Conservation (phyloP, 1,140 invertebrate genomes). For the Calosoma granatense region DNA sequence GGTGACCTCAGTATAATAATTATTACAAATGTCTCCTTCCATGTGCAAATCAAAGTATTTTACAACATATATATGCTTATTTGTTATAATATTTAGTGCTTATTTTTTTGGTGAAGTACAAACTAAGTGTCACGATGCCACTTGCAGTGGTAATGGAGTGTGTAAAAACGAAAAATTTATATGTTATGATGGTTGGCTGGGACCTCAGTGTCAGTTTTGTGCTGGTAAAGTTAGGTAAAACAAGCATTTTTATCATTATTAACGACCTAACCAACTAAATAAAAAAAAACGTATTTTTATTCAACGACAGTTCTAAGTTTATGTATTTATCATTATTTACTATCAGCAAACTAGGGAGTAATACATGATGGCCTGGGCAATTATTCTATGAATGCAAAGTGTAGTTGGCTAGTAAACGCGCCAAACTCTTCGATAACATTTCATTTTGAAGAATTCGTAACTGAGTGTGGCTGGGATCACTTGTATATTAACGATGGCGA, state of each 20-base stretch:
- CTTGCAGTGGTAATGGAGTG: conserved; percentile 57
- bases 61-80: conserved; percentile 50
- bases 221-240: conserved; percentile 83
- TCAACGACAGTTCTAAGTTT: neutral
- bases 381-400: conserved; percentile 89
- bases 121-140: conserved; percentile 41
- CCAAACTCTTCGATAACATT: conserved; percentile 57
- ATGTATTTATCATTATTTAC: too few species aligned
- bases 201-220: conserved; percentile 77
- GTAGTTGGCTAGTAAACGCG: conserved; percentile 87
- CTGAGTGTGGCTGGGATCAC: conserved; percentile 97
- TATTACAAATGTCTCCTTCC: conserved; percentile 73
- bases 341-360: conserved; percentile 62
- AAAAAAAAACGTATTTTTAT: neutral
- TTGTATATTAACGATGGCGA: conserved; percentile 96
- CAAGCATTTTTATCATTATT: too few species aligned
- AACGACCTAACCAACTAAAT: neutral
- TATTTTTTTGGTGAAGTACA: conserved; percentile 27
- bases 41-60: conserved; percentile 73
- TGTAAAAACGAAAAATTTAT: conserved; percentile 79
- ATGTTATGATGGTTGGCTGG: conserved; percentile 85
- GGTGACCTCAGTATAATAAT: conserved; percentile 53
- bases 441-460: conserved; percentile 85
- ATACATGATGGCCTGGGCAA: conserved; percentile 90
- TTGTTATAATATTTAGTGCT: conserved; percentile 40